Percentiles rank a stretch among this genome's conserved stretches.
phyloP scores from a whole-genome alignment of 2,888 invertebrate species.

The Corythucha ciliata region DNA sequence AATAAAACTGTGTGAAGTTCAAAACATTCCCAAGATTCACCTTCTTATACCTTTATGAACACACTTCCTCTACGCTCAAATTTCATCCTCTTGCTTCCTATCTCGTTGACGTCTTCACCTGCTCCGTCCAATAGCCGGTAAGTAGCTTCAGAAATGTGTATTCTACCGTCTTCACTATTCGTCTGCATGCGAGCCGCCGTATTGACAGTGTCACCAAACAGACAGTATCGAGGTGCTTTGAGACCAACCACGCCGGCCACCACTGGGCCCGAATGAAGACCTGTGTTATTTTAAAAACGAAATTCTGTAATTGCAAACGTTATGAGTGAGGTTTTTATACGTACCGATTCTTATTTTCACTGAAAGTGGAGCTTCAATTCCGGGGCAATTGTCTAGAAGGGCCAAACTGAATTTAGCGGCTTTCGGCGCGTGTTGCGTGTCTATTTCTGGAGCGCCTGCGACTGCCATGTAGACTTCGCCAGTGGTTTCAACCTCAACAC shows the following conservation, averaged over 20 bases:
- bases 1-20: too few relatives aligned
- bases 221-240: conserved; percentile 75
- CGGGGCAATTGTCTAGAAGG: conserved; percentile 58
- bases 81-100: too few relatives aligned
- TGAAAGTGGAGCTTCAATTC: conserved; percentile 50
- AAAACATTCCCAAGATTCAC: too few relatives aligned
- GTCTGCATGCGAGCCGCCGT: conserved; percentile 85
- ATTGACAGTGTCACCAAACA: conserved; percentile 86
- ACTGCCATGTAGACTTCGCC: conserved; percentile 90
- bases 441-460: conserved; percentile 74
- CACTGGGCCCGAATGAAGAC: conserved; percentile 78
- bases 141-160: too few relatives aligned
- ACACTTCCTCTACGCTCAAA: too few relatives aligned
- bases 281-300: conserved; percentile 39
- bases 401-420: conserved; percentile 70
- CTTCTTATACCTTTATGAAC: too few relatives aligned
- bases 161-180: conserved; percentile 36
- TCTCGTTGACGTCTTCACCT: too few relatives aligned
- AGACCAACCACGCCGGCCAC: conserved; percentile 81
- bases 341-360: conserved; percentile 54
- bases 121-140: too few relatives aligned
- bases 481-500: conserved; percentile 85
- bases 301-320: not conserved
- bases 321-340: not conserved
- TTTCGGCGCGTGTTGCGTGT: conserved; percentile 62